phyloP scores from a whole-genome alignment of 2,888 invertebrate species.

The Athalia circularis region DNA sequence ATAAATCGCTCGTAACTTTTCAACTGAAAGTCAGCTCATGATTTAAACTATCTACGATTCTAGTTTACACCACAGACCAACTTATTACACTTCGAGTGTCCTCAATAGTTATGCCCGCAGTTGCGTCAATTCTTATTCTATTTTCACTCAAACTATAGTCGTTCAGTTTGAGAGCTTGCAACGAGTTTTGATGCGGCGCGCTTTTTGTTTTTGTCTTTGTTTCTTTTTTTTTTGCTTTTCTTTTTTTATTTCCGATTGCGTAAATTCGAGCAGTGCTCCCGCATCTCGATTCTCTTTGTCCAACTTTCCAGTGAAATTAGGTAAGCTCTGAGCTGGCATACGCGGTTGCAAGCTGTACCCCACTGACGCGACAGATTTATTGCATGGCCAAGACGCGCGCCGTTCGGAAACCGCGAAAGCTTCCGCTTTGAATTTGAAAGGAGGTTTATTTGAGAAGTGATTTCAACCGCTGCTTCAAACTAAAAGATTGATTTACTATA shows the following conservation, averaged over 20 bases:
- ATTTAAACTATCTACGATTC: no score
- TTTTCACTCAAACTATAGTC: background rate
- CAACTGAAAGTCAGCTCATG: no score
- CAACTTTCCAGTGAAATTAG: background rate
- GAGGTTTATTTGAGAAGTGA: slow-evolving; percentile 45
- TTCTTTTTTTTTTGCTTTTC: background rate
- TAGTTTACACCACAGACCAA: no score
- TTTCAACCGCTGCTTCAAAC: slow-evolving; percentile 38
- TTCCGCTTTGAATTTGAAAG: slow-evolving; percentile 44
- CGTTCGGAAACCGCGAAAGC: slow-evolving; percentile 31
- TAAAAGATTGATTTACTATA: slow-evolving; percentile 40
- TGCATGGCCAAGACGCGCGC: slow-evolving; percentile 39
- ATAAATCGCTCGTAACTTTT: no score
- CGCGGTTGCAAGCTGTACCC: slow-evolving; percentile 22
- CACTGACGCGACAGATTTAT: slow-evolving; percentile 42
- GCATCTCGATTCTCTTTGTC: background rate
- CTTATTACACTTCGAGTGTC: no score
- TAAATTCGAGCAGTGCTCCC: background rate
- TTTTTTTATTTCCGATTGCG: background rate
- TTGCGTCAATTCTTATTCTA: background rate
- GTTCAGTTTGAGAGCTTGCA: background rate
- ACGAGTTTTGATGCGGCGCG: background rate
- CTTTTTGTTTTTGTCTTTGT: background rate
- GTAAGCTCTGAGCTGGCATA: slow-evolving; percentile 16
- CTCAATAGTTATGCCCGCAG: no score